phyloP scores from a whole-genome alignment of 2,113 vertebrate species.

The Rhinolophus sinicus region DNA sequence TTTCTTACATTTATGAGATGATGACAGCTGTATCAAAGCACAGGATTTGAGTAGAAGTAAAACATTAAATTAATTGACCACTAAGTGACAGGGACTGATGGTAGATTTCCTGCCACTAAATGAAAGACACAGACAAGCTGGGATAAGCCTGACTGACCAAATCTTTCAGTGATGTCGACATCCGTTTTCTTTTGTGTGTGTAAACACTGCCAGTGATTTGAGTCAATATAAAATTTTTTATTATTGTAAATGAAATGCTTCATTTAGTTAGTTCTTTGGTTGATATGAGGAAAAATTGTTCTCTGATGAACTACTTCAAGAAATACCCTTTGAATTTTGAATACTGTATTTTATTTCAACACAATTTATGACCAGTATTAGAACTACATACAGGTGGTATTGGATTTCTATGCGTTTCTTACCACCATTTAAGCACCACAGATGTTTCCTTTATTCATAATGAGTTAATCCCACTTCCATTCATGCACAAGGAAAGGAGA shows the following conservation, averaged over 20 bases:
- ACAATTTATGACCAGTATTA: constrained; percentile 57
- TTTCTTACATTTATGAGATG: constrained; percentile 41
- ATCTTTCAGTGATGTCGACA: neutral
- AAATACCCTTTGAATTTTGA: constrained; percentile 61
- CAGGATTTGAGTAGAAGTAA: constrained; percentile 25
- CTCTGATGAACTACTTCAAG: constrained; percentile 54
- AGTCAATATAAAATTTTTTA: constrained; percentile 16
- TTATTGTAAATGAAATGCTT: constrained; percentile 51
- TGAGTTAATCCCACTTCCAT: constrained; percentile 55
- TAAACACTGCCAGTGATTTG: neutral
- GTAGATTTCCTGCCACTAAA: neutral
- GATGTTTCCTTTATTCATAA: constrained; percentile 71
- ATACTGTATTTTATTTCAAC: constrained; percentile 46
- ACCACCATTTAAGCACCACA: constrained; percentile 60
- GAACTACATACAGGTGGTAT: constrained; percentile 56
- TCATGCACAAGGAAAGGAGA: constrained; percentile 49
- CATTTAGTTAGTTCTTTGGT: constrained; percentile 24
- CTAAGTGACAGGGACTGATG: neutral
- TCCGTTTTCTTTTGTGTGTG: neutral
- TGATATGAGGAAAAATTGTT: constrained; percentile 51
- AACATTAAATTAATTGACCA: constrained; percentile 11
- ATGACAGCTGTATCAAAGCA: constrained; percentile 21
- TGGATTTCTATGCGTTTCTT: constrained; percentile 41
- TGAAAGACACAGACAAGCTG: neutral
- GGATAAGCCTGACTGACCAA: neutral